Evolutionary conservation across 2,888 invertebrate species (phyloP), one percentile per base, ranked within the genome.

Genomic region (Tetramorium bicarinatum): DNA sequence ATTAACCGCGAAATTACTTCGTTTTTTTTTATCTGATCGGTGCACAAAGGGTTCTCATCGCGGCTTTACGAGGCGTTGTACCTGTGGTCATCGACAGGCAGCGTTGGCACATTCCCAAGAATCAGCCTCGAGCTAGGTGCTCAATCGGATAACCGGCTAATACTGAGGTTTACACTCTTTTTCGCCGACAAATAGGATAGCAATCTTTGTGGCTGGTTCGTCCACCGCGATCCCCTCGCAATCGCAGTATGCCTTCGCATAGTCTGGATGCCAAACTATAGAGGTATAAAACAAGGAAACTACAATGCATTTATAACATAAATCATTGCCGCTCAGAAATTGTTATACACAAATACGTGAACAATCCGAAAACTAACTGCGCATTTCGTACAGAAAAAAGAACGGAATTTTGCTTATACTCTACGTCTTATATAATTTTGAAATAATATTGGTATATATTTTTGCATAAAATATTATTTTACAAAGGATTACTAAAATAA

Each of bases 31-130:
- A 34, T 34, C 15, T 67, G 69, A 11, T 54, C 21, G 8, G 21
- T n/a, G 56, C 44, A 69, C 47, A 69, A 79, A 69, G 47, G 34
- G 69, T 89, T 47, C 81, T 80, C 80, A 87, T 82, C 80, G 75
- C 82, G 77, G 66, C 67, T 87, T 90, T 85, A 84, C 83, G 84
- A 76, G 67, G 75, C 76, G 82, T 83, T 80, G 83, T 88, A 83
- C 87, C 84, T 81, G 81, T 29, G 44, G 56, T 52, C 81, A 82
- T 88, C 84, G 61, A 15, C 69, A 67, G 41, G 29, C 52, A 18
- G 41, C 82, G 21, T 67, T 90, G 91, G 91, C 91, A 90, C 88
- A 83, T 90, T 87, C 83, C 87, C 90, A 87, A 88, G 89, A 87
- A 87, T 82, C 81, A 84, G 84, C 82, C 83, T 34, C 62, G 59